Conservation (phyloP, 2,797 vertebrate genomes). For the Moxostoma hubbsi region DNA sequence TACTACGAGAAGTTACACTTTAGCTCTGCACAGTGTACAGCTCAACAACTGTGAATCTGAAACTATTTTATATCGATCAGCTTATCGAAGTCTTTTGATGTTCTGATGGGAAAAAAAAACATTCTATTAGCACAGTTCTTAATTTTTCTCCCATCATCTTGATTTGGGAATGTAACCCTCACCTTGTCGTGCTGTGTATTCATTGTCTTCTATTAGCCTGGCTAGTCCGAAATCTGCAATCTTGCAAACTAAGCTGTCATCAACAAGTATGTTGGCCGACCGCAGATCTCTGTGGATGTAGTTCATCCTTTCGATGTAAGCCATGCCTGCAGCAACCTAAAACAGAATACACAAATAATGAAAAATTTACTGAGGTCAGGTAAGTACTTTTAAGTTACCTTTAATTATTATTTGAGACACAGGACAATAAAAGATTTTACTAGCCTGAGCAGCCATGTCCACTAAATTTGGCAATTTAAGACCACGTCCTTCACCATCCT, state of each 20-base stretch:
- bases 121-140: too few relatives aligned
- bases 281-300: constrained; percentile 98
- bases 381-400: background rate
- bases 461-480: constrained; percentile 96
- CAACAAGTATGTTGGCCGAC: constrained; percentile 97
- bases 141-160: too few relatives aligned
- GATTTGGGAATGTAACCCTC: constrained; percentile 19
- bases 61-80: too few relatives aligned
- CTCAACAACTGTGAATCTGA: too few relatives aligned
- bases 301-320: constrained; percentile 99
- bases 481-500: constrained; percentile 95
- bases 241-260: constrained; percentile 96
- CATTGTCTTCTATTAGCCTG: constrained; percentile 97
- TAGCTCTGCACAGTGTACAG: too few relatives aligned
- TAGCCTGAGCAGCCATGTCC: constrained; percentile 98
- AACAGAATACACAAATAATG: constrained; percentile 5
- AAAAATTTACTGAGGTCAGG: background rate
- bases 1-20: background rate
- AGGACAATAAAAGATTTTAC: constrained; percentile 3
- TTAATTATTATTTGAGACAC: background rate
- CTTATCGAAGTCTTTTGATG: too few relatives aligned
- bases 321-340: constrained; percentile 98
- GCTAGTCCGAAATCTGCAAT: constrained; percentile 98
- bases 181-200: constrained; percentile 99
- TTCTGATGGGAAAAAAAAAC: too few relatives aligned